Evolutionary conservation across 2,113 vertebrate species (phyloP).

Genomic region (Oreotrochilus melanogaster): DNA sequence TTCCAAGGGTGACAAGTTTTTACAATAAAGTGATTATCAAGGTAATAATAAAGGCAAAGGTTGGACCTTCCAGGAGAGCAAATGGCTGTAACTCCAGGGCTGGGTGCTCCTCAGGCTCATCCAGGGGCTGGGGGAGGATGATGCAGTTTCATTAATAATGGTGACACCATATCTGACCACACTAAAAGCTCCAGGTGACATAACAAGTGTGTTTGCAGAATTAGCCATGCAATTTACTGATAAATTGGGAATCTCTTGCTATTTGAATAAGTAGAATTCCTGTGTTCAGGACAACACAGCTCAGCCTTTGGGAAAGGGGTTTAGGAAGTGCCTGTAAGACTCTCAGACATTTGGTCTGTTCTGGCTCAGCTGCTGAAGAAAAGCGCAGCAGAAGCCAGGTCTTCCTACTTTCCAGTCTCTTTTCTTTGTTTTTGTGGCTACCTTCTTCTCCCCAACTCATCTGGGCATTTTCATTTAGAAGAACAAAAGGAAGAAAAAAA

Average conservation of each 20-base stretch:
- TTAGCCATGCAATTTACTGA: background rate
- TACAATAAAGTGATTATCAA: slow-evolving; percentile 27
- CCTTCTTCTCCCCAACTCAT: background rate
- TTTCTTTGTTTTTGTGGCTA: background rate
- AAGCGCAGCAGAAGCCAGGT: background rate
- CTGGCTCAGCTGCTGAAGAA: background rate
- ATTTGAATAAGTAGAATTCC: background rate
- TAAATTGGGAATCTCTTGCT: background rate
- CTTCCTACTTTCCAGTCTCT: background rate
- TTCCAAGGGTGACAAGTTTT: background rate
- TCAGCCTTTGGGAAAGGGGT: rapidly evolving
- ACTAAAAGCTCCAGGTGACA: background rate
- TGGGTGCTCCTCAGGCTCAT: background rate
- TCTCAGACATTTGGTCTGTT: background rate
- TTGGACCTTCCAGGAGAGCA: background rate
- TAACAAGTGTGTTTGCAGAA: background rate
- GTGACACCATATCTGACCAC: rapidly evolving
- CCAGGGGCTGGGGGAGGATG: rapidly evolving
- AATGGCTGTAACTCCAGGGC: background rate
- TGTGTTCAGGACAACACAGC: background rate
- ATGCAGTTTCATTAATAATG: background rate
- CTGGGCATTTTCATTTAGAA: background rate
- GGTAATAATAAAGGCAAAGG: slow-evolving; percentile 12
- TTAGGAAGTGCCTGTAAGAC: background rate
- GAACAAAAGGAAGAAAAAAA: too few species aligned